These are phyloP conservation scores for Alentia gelatinosa DNA, from an alignment of 2,888 invertebrate species.

Conservation along the genomic window DNA sequence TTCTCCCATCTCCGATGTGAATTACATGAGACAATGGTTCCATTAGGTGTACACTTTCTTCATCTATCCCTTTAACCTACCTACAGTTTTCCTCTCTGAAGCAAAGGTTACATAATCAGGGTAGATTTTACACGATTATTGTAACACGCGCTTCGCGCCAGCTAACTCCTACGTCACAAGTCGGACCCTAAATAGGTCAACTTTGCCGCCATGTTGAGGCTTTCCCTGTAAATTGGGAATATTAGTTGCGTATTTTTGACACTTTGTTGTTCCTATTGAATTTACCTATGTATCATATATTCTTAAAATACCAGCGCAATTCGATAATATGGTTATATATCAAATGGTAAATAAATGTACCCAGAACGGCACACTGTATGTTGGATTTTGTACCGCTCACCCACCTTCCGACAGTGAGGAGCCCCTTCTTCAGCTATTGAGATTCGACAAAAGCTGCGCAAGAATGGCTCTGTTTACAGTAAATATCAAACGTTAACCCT, in stretches of 20 bases:
- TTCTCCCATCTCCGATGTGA: neutral
- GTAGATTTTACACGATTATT: conserved; percentile 47
- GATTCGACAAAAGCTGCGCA: too few species aligned
- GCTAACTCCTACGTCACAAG: conserved; percentile 41
- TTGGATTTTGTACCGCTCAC: too few species aligned
- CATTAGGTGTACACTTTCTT: neutral
- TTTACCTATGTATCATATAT: too few species aligned
- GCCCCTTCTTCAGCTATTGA: too few species aligned
- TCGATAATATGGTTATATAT: too few species aligned
- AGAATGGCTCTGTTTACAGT: too few species aligned
- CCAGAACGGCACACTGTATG: too few species aligned
- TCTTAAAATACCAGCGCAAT: too few species aligned
- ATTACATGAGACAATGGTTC: neutral
- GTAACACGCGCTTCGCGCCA: conserved; percentile 52
- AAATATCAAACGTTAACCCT: too few species aligned
- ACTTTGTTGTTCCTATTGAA: neutral
- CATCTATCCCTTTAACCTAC: neutral
- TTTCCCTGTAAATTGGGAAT: neutral
- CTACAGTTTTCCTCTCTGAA: neutral
- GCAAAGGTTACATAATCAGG: conserved; percentile 27
- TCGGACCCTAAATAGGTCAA: neutral
- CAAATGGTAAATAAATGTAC: too few species aligned
- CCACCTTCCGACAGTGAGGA: too few species aligned
- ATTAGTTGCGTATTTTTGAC: conserved; percentile 23
- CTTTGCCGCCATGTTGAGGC: conserved; percentile 46